These are phyloP conservation scores for Aspidoscelis tigris DNA, from an alignment of 2,113 vertebrate species.

Conservation along the genomic window DNA sequence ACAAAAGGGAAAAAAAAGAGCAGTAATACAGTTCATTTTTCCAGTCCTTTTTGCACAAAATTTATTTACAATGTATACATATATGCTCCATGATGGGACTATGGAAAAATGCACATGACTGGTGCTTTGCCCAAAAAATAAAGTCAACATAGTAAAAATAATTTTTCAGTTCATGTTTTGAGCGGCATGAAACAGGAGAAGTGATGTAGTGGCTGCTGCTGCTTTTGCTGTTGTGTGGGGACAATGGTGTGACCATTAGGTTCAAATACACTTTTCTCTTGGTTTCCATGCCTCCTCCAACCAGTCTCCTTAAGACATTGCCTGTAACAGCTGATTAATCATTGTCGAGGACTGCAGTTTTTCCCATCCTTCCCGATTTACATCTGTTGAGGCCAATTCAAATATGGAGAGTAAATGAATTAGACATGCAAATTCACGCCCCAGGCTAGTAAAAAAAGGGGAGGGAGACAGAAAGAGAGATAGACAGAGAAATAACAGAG, in stretches of 20 bases:
- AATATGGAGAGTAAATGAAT: constrained; percentile 82
- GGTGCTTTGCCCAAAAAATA: constrained; percentile 87
- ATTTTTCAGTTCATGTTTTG: constrained; percentile 85
- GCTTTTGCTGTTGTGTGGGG: constrained; percentile 72
- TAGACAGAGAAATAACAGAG: constrained; percentile 61
- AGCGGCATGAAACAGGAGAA: constrained; percentile 84
- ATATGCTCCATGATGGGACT: constrained; percentile 94
- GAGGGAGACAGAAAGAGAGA: constrained; percentile 51
- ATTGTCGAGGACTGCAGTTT: constrained; percentile 88
- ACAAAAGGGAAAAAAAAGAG: constrained; percentile 78
- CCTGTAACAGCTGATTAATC: constrained; percentile 91
- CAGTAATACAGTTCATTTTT: constrained; percentile 90
- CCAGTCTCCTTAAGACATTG: constrained; percentile 89
- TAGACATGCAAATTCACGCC: constrained; percentile 75
- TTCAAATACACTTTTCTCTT: constrained; percentile 84
- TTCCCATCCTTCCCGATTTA: constrained; percentile 88
- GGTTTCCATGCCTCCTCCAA: constrained; percentile 89
- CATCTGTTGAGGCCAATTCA: constrained; percentile 88
- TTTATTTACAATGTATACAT: constrained; percentile 98
- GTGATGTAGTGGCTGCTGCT: constrained; percentile 76
- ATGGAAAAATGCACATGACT: constrained; percentile 85
- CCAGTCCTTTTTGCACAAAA: constrained; percentile 96
- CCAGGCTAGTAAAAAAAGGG: constrained; percentile 73
- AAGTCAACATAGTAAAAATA: constrained; percentile 90
- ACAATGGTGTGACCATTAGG: constrained; percentile 88